A percentile compares a stretch with the other conserved stretches of the same genome.
phyloP scores from a whole-genome alignment of 2,113 vertebrate genomes.

The Malurus elegans region DNA sequence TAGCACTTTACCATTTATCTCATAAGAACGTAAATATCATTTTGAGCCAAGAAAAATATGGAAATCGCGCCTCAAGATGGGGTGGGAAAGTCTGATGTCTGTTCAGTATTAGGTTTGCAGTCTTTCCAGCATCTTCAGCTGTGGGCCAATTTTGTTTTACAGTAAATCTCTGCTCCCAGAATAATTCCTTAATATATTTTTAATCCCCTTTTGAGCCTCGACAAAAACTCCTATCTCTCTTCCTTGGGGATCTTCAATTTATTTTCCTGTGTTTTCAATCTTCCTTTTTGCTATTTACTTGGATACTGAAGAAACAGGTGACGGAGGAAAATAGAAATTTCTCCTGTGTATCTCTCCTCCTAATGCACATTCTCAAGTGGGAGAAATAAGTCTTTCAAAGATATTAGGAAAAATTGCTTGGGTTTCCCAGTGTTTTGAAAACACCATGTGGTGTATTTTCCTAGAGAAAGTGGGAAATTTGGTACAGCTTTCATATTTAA shows the following conservation, averaged over 20 bases:
- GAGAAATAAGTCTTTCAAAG: background rate
- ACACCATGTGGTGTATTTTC: background rate
- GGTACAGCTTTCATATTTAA: constrained; percentile 9
- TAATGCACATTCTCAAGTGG: background rate
- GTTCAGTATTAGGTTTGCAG: background rate
- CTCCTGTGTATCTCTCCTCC: background rate
- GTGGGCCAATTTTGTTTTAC: background rate
- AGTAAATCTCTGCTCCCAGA: background rate
- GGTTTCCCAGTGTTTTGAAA: background rate
- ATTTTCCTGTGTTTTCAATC: background rate
- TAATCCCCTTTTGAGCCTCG: background rate
- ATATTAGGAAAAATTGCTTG: background rate
- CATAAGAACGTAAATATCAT: background rate
- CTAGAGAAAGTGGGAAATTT: background rate
- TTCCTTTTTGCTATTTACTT: background rate
- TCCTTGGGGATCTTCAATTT: background rate
- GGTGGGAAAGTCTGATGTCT: background rate
- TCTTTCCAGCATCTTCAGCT: background rate
- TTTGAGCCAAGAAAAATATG: background rate
- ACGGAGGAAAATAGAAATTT: background rate
- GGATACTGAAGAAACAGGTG: background rate
- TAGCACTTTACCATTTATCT: background rate
- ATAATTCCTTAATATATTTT: background rate
- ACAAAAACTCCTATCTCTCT: background rate
- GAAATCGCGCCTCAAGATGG: background rate